Base-by-base conservation (phyloP, 2,888 invertebrate genomes). In the Tiliacea aurago region DNA sequence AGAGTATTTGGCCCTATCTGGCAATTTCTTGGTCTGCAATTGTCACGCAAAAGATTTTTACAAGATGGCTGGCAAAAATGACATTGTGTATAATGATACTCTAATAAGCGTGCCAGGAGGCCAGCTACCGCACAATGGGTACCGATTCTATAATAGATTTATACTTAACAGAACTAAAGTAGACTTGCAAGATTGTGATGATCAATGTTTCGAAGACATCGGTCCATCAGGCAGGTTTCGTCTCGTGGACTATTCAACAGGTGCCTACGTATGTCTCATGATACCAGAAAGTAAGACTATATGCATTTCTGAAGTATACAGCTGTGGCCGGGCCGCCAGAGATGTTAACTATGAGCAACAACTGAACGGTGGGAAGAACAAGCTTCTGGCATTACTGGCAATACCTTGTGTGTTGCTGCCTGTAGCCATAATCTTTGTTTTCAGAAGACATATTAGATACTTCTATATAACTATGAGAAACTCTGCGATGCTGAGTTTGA, bases 1-100 rank as follows among this genome's bases (percentile, higher is more conserved):
- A 1, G 87, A 93, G 0, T 96, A 94, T 71, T 76, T 97, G 0
- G 96, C 95, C 1, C 67, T 98, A 0, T 95, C 96, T 0, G 94
- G 93, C 0, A 98, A 98, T 86, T 95, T 96, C 11, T 95, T 97
- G 33, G 92, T 97, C 0, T 98, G 98, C 85, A 97, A 96, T 68
- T 97, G 97, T 76, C 90, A 95, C 5, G 88, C 96, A 0, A 94
- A 96, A 71, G 95, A 97, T n/a, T 90, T 97, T 13, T 94, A 96
- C 51, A 96, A 97, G 53, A 84, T 93, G 23, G 93, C 93, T 0
- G 78, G 87, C 0, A 79, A 69, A 0, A 93, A 93, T n/a, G 91
- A 90, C 71, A 77, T 73, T 13, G 72, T 41, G 0, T 1, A 61
- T 1, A 45, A 81, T 0, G 58, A 81, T 5, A 49, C 10, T 6